Base-by-base conservation (phyloP, 1,140 invertebrate genomes). In the Psilanteris sp. region DNA sequence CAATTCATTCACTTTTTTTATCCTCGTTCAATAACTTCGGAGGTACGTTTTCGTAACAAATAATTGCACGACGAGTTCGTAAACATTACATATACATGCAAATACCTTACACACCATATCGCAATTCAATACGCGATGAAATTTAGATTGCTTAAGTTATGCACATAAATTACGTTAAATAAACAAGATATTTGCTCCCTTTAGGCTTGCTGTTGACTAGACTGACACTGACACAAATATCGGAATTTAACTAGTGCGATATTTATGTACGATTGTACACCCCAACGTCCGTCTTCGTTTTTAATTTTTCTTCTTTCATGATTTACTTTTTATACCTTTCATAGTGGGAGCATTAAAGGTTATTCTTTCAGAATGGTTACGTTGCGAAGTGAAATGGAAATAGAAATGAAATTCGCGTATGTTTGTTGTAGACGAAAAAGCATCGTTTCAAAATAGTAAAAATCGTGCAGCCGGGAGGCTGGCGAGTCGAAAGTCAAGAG, bases 401-500 rank as follows among this genome's bases (percentile, higher is more conserved):
- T 32, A n/a, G 31, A 10, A 10, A 24, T 52, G 16, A 20, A 24
- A 59, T 16, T 34, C 32, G 36, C 22, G 5, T 52, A 31, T 41
- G 16, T 41, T 52, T 52, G 59, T 52, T 50, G 46, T 29, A 48
- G 44, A 57, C 31, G 54, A 54, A 62, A 46, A 54, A 44, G 50
- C 48, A 6, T 15, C 26, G 39, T 27, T 48, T 24, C 31, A 15
- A 48, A 72, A 64, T 55, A 55, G 64, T 54, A 57, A 66, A 73
- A 73, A 71, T 52, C 31, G 50, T 26, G 22, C 10, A 22, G 14
- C 22, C 16, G 61, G 62, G 55, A 68, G 57, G 67, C 62, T 36
- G 70, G 66, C 44, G 54, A 75, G 77, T 80, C 70, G 79, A 79
- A 83, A 84, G 61, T 82, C 80, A 78, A 81, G 80, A 61, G 70